Base-by-base conservation (phyloP, 2,888 invertebrate species). In the Oxycera nigricornis region DNA sequence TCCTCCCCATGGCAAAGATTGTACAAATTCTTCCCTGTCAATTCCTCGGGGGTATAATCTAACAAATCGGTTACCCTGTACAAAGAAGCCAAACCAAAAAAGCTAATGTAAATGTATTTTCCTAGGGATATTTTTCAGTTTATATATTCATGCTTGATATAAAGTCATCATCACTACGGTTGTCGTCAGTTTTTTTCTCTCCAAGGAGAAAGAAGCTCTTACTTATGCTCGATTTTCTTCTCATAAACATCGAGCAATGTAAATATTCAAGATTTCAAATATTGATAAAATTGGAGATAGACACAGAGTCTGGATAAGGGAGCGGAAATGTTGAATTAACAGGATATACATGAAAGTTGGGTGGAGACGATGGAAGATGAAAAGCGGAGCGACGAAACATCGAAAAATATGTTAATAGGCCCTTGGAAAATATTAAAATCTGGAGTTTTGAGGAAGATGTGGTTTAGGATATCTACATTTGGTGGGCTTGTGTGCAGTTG, bases 1-100 rank as follows among this genome's bases (percentile, higher is more conserved):
- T 98, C 98, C 86, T 97, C 97, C 46, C 96, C 97, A 85, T 98
- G 97, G 86, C 97, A 97, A 80, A 97, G 89, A 52, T 95, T 92
- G 86, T 98, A 98, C 78, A 98, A 88, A 85, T 96, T 96, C 86
- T 94, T 94, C 79, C 96, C 96, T 78, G 94, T 95, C 78, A 98
- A 86, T 86, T 98, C 97, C 80, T 98, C 98, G 3, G 96, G 92
- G 24, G 93, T 91, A 84, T 97, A 96, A 82, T 97, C 97, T 81
- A 97, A 87, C 79, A 98, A 88, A 82, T 97, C 97, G 46, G 95
- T 92, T 73, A 97, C 95, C 87, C 97, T 96, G 83, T 24, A 80
- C 82, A 73, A n/a, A n/a, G n/a, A n/a, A n/a, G n/a, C n/a, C n/a
- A n/a, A n/a, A n/a, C n/a, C n/a, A n/a, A 39, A 39, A 50, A 50